Conservation (phyloP, 2,113 vertebrate species). For the Orycteropus afer region DNA sequence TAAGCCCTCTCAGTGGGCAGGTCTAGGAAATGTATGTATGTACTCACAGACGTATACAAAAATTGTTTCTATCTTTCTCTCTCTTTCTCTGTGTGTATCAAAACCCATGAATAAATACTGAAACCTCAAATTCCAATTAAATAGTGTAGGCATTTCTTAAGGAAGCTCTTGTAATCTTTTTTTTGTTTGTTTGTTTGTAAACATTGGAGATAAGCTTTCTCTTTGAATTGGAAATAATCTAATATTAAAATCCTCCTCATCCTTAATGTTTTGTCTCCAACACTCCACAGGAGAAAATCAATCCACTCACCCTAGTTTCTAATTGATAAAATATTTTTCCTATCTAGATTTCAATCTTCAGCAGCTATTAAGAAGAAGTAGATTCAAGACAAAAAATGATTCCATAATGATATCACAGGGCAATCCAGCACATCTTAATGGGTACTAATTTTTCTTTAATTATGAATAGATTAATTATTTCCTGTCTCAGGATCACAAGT, state of each 20-base stretch:
- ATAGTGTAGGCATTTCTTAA: background rate
- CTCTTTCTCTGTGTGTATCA: background rate
- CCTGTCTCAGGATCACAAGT: background rate
- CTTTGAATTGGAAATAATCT: conserved; percentile 20
- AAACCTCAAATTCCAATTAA: conserved; percentile 14
- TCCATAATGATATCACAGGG: background rate
- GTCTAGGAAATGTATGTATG: background rate
- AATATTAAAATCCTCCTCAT: background rate
- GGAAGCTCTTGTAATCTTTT: background rate
- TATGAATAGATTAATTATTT: background rate
- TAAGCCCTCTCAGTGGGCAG: background rate
- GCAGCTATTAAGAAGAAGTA: background rate
- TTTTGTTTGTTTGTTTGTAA: background rate
- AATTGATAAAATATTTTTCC: background rate
- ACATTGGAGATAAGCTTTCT: background rate
- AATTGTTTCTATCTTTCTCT: background rate
- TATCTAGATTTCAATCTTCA: background rate
- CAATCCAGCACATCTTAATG: background rate
- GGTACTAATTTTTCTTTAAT: background rate
- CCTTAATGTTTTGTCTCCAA: conserved; percentile 5
- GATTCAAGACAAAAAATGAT: background rate
- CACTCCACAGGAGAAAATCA: background rate
- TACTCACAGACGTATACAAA: background rate
- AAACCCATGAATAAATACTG: conserved; percentile 19
- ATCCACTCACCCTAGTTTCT: background rate